These are phyloP conservation scores for Ctenomys sociabilis DNA, from an alignment of 2,113 vertebrate genomes.

Conservation along the genomic window DNA sequence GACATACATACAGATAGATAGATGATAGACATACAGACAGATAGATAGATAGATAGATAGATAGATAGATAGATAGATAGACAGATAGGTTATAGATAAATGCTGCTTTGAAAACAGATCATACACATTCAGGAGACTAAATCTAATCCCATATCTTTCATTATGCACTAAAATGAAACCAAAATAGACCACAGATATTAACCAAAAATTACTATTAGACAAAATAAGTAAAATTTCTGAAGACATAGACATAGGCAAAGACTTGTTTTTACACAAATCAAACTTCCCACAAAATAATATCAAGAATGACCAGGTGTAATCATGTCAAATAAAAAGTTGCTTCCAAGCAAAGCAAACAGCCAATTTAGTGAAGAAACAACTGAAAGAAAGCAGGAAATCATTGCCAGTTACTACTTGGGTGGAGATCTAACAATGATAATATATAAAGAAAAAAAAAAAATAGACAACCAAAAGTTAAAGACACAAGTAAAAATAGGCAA, in stretches of 20 bases:
- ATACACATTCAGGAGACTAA: not conserved
- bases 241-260: not conserved
- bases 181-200: not conserved
- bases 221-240: not conserved
- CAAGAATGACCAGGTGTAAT: not conserved
- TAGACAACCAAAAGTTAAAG: not conserved
- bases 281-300: not conserved
- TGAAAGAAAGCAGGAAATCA: not conserved
- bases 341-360: not conserved
- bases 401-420: not conserved
- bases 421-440: not conserved
- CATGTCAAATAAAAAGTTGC: not conserved
- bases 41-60: too few relatives aligned
- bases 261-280: not conserved
- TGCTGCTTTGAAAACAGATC: not conserved
- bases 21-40: too few relatives aligned
- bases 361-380: not conserved
- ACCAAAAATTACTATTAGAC: not conserved
- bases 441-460: not conserved
- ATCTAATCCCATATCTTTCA: not conserved
- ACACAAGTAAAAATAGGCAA: not conserved
- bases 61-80: too few relatives aligned
- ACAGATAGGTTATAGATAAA: too few relatives aligned
- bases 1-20: too few relatives aligned
- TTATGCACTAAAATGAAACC: not conserved